Percentiles rank a stretch among this genome's conserved stretches.
These are phyloP conservation scores for Trichoplusia ni DNA, from an alignment of 1,140 invertebrate species.

Conservation along the genomic window DNA sequence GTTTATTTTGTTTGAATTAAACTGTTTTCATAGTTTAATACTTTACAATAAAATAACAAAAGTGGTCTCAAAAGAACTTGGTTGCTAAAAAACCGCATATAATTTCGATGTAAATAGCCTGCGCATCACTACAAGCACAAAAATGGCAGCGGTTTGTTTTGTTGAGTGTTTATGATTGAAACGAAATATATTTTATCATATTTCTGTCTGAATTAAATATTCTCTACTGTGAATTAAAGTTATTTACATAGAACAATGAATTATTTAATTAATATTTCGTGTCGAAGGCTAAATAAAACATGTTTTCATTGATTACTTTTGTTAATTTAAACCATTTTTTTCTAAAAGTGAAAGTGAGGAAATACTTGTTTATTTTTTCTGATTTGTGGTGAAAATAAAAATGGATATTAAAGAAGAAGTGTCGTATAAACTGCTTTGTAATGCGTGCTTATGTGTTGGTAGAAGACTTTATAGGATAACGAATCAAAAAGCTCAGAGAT, in stretches of 20 bases:
- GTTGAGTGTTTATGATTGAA: neutral
- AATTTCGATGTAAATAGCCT: no score
- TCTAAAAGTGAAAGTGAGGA: neutral
- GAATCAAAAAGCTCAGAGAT: constrained; percentile 52
- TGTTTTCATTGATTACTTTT: constrained; percentile 9
- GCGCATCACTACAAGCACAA: constrained; percentile 2
- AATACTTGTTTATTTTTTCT: neutral
- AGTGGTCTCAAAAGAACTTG: no score
- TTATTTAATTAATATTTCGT: neutral
- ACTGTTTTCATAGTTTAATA: no score
- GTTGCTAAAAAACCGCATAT: no score
- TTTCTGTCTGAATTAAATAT: neutral
- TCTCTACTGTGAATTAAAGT: neutral
- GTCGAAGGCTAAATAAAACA: no score
- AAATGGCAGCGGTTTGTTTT: constrained; percentile 45
- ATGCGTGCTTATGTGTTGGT: constrained; percentile 63
- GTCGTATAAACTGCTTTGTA: constrained; percentile 54
- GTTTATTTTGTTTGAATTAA: no score
- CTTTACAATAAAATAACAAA: no score
- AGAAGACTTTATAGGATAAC: constrained; percentile 45
- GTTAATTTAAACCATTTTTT: neutral
- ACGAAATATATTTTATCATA: neutral
- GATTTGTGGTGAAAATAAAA: constrained; percentile 6
- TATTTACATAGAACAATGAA: neutral
- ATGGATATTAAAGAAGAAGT: constrained; percentile 55